Evolutionary conservation across 2,113 vertebrate genomes (phyloP).

Genomic region (Progne subis): DNA sequence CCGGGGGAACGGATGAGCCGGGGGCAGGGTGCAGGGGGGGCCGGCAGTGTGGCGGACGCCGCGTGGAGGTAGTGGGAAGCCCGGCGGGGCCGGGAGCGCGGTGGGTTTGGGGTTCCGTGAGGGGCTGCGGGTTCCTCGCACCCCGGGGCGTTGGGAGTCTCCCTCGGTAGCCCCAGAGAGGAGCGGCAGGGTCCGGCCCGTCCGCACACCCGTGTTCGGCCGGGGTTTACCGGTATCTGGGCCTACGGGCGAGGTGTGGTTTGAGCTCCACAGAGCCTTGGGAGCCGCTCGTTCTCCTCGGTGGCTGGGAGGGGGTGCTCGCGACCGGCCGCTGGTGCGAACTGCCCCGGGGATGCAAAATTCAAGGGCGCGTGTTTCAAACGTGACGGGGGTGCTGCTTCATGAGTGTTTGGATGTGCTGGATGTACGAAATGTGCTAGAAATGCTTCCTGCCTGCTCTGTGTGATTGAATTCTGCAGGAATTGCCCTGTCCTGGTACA

Average conservation of each 20-base stretch:
- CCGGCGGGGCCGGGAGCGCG: background rate
- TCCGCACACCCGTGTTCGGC: background rate
- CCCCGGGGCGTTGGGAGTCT: background rate
- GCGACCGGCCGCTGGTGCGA: background rate
- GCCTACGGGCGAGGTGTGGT: background rate
- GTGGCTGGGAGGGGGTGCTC: background rate
- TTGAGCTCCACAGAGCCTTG: background rate
- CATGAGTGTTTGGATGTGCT: fast-evolving
- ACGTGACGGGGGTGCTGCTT: fast-evolving
- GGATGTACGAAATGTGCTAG: fast-evolving
- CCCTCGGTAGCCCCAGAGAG: background rate
- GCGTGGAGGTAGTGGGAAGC: background rate
- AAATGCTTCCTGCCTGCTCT: fast-evolving
- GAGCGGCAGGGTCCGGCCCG: background rate
- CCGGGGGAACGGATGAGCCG: background rate
- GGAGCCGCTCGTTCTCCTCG: background rate
- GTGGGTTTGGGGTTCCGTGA: fast-evolving
- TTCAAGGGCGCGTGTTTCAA: background rate
- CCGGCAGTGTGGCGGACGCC: background rate
- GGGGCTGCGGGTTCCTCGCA: fast-evolving
- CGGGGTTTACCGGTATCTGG: background rate
- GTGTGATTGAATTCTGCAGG: fast-evolving
- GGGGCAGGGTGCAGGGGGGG: background rate
- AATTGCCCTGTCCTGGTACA: fast-evolving
- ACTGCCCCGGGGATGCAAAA: background rate